These are phyloP conservation scores for Cynaeus angustus DNA, from an alignment of 2,888 invertebrate genomes.

Conservation along the genomic window DNA sequence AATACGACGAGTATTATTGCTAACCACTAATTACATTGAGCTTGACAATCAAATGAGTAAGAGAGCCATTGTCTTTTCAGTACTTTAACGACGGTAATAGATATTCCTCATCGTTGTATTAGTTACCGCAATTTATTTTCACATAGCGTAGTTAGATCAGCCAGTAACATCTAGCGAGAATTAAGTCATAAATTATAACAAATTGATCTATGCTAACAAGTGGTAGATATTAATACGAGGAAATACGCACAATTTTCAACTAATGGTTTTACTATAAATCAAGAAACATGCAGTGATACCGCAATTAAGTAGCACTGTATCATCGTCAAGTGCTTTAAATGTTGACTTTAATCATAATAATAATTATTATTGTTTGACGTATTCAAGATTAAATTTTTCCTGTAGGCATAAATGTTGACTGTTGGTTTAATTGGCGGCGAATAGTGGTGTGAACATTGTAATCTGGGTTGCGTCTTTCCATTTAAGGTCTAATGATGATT, in stretches of 20 bases:
- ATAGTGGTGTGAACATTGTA: slow-evolving; percentile 38
- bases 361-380: slow-evolving; percentile 27
- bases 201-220: slow-evolving; percentile 4
- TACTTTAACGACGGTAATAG: no score
- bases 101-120: no score
- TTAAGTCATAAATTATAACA: slow-evolving; percentile 9
- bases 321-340: slow-evolving; percentile 5
- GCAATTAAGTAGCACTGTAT: slow-evolving; percentile 14
- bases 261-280: slow-evolving; percentile 18
- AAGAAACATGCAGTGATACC: slow-evolving; percentile 6
- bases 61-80: no score
- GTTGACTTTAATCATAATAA: slow-evolving; percentile 8
- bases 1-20: no score
- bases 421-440: slow-evolving; percentile 19
- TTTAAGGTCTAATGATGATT: slow-evolving; percentile 42
- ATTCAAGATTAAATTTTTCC: slow-evolving; percentile 21
- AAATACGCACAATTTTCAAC: slow-evolving; percentile 22
- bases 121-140: no score
- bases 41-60: no score
- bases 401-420: slow-evolving; percentile 13
- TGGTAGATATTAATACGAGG: slow-evolving; percentile 17
- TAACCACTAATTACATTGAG: no score
- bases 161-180: no score
- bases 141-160: no score
- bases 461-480: slow-evolving; percentile 35